Base-by-base conservation (phyloP, 2,888 invertebrate species). In the Drosophila prolongata region DNA sequence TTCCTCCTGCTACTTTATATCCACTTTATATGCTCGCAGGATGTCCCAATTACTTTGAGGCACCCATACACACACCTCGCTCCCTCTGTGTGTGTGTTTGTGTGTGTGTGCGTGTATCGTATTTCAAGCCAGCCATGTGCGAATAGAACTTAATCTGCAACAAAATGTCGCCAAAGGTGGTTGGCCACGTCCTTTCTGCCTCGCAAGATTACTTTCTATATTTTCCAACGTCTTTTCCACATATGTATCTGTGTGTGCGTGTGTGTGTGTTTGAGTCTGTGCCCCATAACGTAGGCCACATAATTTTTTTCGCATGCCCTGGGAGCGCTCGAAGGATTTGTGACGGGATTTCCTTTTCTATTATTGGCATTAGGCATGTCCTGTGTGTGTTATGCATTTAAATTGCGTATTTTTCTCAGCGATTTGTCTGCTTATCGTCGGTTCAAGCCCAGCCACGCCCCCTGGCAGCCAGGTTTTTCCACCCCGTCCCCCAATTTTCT, bases 351-450 rank as follows among this genome's bases (percentile, higher is more conserved):
- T 92, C 90, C 91, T 92, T 91, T 92, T 92, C 92, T 92, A 92
- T 92, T 92, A 92, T 92, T 92, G 92, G 92, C 90, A 92, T 92
- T 92, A 92, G 92, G 91, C 91, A 90, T 90, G 90, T 90, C 91
- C 90, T 92, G 90, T 92, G 92, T 92, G 92, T 92, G 92, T 92
- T 92, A 92, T 92, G 92, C 92, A 92, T 92, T 92, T 92, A 92
- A 92, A 92, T 92, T 92, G 91, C 92, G 92, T 92, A 90, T 91
- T 92, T 92, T 92, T 91, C 92, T 90, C 90, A 91, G 88, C 91
- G 90, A 90, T 91, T 91, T 91, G 91, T 89, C 91, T 91, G 90
- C 87, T 89, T 90, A 89, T 90, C 85, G 90, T 78, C 87, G 90
- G 68, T 27, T 76, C 79, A 66, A 66, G 52, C 44, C 65, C 47